Base-by-base conservation (phyloP, 2,797 vertebrate genomes). In the Knipowitschia caucasica region DNA sequence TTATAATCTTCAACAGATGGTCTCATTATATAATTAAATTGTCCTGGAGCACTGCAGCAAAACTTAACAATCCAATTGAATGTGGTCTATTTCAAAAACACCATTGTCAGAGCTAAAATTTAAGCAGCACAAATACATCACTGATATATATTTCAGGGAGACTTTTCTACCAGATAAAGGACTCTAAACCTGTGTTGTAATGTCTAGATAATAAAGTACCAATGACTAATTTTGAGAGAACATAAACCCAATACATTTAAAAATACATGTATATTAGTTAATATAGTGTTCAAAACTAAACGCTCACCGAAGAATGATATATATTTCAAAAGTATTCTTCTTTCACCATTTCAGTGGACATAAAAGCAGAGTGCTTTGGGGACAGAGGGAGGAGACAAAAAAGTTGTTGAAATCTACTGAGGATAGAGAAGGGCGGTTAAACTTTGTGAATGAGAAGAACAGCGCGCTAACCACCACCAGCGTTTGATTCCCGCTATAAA, bases 401-500 rank as follows among this genome's bases (percentile, higher is more conserved):
- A n/a, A 70, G 56, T 75, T 69, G 62, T 59, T 30, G 47, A 76
- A 79, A 79, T 68, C 70, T 73, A 61, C 20, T 40, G 77, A 71
- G 75, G 70, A 78, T 63, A 74, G 59, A 73, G 64, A 46, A 61
- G 3, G 36, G 60, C 24, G 53, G 60, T 74, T 47, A 49, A 50
- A 25, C 33, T 53, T 52, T 2, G 46, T 59, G 56, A 64, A 66
- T 59, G 61, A 50, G 62, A 77, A 75, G 57, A 66, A 67, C 56
- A 69, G 57, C 53, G 66, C 69, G 75, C 71, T 56, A 76, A 73
- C 71, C 69, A 81, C 73, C 70, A 64, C 67, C 59, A 67, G 73
- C 74, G 72, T 84, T 77, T 77, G 73, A 86, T 68, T 75, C 70
- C 62, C 51, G 4, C 65, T 58, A 74, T 76, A 81, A 83, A 84